A percentile compares a stretch with the other conserved stretches of the same genome.
These are phyloP conservation scores for Temnopleurus reevesii DNA, from an alignment of 53 echinoderm and acorn worm genomes.

Conservation along the genomic window DNA sequence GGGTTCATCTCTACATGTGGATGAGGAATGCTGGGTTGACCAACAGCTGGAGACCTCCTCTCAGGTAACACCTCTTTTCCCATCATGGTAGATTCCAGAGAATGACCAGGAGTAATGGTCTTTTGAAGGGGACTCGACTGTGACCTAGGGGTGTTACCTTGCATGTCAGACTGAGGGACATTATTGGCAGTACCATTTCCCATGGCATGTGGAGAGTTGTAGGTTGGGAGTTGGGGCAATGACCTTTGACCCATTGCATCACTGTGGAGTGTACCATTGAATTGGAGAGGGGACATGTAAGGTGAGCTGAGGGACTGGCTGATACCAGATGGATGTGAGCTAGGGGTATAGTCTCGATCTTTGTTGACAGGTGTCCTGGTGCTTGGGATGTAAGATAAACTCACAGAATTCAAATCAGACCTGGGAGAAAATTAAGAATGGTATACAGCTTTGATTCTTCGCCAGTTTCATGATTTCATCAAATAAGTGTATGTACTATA, in stretches of 20 bases:
- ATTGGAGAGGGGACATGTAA: constrained; percentile 36
- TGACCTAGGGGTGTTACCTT: neutral
- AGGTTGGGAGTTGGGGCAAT: constrained; percentile 1
- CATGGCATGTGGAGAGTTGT: constrained; percentile 10
- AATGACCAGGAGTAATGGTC: neutral
- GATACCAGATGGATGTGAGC: constrained; percentile 58
- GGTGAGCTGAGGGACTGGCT: constrained; percentile 56
- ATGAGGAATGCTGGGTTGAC: constrained; percentile 6
- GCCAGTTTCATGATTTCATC: no score
- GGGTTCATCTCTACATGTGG: constrained; percentile 33
- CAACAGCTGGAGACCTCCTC: constrained; percentile 41
- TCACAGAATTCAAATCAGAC: constrained; percentile 68
- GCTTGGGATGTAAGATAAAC: constrained; percentile 69
- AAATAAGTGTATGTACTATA: no score
- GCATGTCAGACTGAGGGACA: constrained; percentile 17
- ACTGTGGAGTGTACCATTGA: constrained; percentile 16
- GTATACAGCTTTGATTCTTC: no score
- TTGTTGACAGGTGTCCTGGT: constrained; percentile 25
- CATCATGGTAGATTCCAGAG: constrained; percentile 22
- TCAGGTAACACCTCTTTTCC: constrained; percentile 26
- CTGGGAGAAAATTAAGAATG: no score
- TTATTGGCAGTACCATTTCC: neutral
- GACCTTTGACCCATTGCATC: neutral
- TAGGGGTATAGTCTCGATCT: constrained; percentile 59
- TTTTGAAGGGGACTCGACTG: constrained; percentile 16